These are phyloP conservation scores for Strix uralensis DNA, from an alignment of 2,113 vertebrate genomes.

Conservation along the genomic window DNA sequence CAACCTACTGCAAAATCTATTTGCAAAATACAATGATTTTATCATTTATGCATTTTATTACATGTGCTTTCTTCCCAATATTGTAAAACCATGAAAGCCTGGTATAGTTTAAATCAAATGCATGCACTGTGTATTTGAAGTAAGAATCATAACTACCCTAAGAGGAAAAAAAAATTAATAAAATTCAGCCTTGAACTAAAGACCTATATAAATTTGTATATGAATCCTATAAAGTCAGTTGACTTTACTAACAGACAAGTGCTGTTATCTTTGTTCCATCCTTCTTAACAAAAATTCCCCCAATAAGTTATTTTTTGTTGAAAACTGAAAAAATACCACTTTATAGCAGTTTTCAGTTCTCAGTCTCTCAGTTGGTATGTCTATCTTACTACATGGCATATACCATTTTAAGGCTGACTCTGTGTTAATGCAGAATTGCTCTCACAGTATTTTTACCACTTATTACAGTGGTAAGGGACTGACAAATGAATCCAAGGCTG, in stretches of 20 bases:
- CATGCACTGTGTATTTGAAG: background rate
- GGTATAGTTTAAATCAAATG: background rate
- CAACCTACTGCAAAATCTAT: conserved; percentile 27
- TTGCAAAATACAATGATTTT: conserved; percentile 50
- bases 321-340: background rate
- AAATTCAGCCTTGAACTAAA: background rate
- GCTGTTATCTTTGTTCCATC: background rate
- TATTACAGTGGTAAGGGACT: background rate
- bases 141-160: background rate
- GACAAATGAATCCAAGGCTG: background rate
- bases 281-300: background rate
- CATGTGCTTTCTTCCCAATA: conserved; percentile 11
- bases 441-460: background rate
- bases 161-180: background rate
- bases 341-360: background rate
- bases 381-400: background rate
- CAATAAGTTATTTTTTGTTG: background rate
- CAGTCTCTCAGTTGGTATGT: background rate
- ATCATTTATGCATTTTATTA: conserved; percentile 42
- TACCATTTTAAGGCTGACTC: background rate
- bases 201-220: background rate
- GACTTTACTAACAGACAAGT: background rate
- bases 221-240: background rate
- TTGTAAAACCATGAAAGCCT: conserved; percentile 8
- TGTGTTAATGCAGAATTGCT: background rate